Percentiles rank a stretch among this genome's conserved stretches.
Conservation (phyloP, 1,140 invertebrate species). For the Elysia chlorotica region DNA sequence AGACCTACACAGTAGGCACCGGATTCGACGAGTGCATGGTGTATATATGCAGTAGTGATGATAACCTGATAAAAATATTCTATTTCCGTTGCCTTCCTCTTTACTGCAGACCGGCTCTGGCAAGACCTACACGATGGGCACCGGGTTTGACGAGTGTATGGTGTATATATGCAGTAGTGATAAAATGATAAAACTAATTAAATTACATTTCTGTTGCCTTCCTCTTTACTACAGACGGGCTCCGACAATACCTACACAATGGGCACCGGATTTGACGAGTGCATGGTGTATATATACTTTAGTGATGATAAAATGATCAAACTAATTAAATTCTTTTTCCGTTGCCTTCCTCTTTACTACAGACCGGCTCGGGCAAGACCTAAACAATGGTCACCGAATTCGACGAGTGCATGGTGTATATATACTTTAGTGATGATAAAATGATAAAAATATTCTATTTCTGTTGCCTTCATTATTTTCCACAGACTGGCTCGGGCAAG, state of each 20-base stretch:
- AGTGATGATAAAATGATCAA: too few relatives aligned
- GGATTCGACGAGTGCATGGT: conserved; percentile 84
- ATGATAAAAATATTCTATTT: too few relatives aligned
- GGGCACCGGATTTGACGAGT: conserved; percentile 95
- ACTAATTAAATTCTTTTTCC: too few relatives aligned
- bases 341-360: too few relatives aligned
- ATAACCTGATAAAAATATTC: too few relatives aligned
- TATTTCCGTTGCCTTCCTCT: too few relatives aligned
- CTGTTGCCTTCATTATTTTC: conserved; percentile 13
- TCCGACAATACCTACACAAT: conserved; percentile 96
- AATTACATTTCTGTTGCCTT: conserved; percentile 7
- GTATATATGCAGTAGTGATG: too few relatives aligned
- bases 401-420: too few relatives aligned
- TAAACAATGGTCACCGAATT: conserved; percentile 99
- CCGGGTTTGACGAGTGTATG: conserved; percentile 96
- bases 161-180: too few relatives aligned
- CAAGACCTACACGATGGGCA: conserved; percentile 99
- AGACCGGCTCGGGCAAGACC: conserved; percentile 81
- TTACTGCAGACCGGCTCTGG: conserved; percentile 71
- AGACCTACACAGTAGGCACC: conserved; percentile 98
- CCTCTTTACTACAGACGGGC: conserved; percentile 59
- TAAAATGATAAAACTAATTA: too few relatives aligned
- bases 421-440: too few relatives aligned
- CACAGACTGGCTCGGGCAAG: conserved; percentile 77
- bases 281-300: too few relatives aligned